Evolutionary conservation across 1,140 invertebrate genomes (phyloP).

Genomic region (Drosophila saltans): DNA sequence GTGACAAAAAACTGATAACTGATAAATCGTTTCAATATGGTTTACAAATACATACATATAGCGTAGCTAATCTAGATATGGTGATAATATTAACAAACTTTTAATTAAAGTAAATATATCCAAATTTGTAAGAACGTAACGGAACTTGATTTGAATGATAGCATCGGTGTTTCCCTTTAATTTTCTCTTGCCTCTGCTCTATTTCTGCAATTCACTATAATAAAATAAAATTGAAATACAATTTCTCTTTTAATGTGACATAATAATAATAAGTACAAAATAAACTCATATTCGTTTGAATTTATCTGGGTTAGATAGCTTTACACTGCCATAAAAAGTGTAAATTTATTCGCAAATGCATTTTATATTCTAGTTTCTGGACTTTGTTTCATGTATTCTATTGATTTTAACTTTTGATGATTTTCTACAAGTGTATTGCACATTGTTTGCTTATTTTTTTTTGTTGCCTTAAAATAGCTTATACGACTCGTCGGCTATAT

Average conservation of each 20-base stretch:
- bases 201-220: not conserved
- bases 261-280: not conserved
- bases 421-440: constrained; percentile 6
- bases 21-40: no score
- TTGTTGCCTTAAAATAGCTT: not conserved
- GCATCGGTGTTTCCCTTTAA: no score
- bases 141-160: no score
- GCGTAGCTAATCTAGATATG: no score
- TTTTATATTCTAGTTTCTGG: no score
- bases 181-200: not conserved
- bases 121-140: no score
- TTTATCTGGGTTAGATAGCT: not conserved
- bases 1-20: not conserved
- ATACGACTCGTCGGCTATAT: constrained; percentile 3
- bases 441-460: not conserved
- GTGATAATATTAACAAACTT: no score
- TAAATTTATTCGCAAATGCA: not conserved
- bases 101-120: no score
- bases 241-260: not conserved
- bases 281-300: not conserved
- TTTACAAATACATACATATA: no score
- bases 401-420: constrained; percentile 19
- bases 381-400: no score
- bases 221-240: not conserved
- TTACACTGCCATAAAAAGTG: not conserved